Conservation (phyloP, 2,888 invertebrate genomes). For the Drosophila multiciliata region DNA sequence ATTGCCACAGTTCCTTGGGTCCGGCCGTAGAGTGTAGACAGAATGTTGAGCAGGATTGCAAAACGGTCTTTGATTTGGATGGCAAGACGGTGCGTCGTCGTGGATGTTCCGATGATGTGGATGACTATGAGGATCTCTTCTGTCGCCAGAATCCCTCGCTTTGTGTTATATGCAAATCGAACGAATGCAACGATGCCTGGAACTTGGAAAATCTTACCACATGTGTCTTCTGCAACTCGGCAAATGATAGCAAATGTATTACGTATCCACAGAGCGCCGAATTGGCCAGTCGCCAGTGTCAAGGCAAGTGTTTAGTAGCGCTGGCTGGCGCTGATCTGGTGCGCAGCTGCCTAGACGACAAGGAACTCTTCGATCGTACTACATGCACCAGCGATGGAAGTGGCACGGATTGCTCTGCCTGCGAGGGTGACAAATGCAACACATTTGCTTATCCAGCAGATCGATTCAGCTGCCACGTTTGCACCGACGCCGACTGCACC, state of each 20-base stretch:
- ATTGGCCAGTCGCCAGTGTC: slow-evolving; percentile 68
- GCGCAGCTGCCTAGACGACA: slow-evolving; percentile 83
- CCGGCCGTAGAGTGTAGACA: slow-evolving; percentile 59
- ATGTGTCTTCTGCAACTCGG: slow-evolving; percentile 79
- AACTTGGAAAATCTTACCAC: slow-evolving; percentile 55
- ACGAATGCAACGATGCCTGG: slow-evolving; percentile 82
- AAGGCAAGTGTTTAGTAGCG: slow-evolving; percentile 80
- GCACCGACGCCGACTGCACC: slow-evolving; percentile 60
- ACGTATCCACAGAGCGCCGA: slow-evolving; percentile 50
- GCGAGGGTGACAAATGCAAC: slow-evolving; percentile 69
- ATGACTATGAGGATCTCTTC: slow-evolving; percentile 77
- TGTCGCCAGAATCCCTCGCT: slow-evolving; percentile 72
- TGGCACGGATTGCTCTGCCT: slow-evolving; percentile 49
- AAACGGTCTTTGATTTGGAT: slow-evolving; percentile 76
- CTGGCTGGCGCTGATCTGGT: slow-evolving; percentile 54
- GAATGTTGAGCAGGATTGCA: slow-evolving; percentile 77
- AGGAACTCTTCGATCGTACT: slow-evolving; percentile 69
- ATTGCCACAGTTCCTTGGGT: slow-evolving; percentile 76
- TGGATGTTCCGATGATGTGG: slow-evolving; percentile 81
- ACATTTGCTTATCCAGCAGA: slow-evolving; percentile 73
- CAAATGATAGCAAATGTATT: slow-evolving; percentile 55
- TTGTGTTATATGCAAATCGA: slow-evolving; percentile 82
- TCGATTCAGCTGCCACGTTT: slow-evolving; percentile 77
- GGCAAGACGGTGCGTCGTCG: slow-evolving; percentile 70
- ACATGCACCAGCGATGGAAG: slow-evolving; percentile 60